Conservation (phyloP, 2,113 vertebrate species). For the Pelecanus crispus region DNA sequence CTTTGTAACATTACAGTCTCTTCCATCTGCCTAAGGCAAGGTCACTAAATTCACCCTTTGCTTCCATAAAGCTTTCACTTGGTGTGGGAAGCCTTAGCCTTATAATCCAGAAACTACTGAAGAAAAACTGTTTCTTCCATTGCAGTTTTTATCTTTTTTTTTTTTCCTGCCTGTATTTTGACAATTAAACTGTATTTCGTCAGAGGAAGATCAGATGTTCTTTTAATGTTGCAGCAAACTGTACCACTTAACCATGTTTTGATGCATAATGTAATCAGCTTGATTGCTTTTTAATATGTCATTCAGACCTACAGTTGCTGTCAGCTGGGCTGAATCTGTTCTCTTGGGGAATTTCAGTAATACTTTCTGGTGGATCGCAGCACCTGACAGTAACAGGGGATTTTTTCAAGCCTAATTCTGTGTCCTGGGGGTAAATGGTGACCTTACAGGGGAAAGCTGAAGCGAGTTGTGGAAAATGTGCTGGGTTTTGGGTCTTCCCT, state of each 20-base stretch:
- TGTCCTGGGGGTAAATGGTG: not conserved
- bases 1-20: not conserved
- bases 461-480: not conserved
- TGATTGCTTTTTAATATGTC: constrained; percentile 60
- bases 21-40: not conserved
- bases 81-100: not conserved
- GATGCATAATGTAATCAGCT: constrained; percentile 59
- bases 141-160: not conserved
- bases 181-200: not conserved
- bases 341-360: not conserved
- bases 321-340: constrained; percentile 16
- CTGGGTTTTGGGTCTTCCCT: not conserved
- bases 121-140: not conserved
- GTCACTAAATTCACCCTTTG: not conserved
- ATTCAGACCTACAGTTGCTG: constrained; percentile 28
- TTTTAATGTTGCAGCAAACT: constrained; percentile 18
- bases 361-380: not conserved
- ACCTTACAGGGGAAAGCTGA: not conserved
- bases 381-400: not conserved
- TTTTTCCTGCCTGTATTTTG: not conserved
- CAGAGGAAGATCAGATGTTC: constrained; percentile 31
- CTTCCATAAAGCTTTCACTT: not conserved
- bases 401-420: not conserved
- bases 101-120: not conserved
- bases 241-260: constrained; percentile 41